Evolutionary conservation across 2,113 vertebrate species (phyloP).

Genomic region (Telmatochromis brichardi): DNA sequence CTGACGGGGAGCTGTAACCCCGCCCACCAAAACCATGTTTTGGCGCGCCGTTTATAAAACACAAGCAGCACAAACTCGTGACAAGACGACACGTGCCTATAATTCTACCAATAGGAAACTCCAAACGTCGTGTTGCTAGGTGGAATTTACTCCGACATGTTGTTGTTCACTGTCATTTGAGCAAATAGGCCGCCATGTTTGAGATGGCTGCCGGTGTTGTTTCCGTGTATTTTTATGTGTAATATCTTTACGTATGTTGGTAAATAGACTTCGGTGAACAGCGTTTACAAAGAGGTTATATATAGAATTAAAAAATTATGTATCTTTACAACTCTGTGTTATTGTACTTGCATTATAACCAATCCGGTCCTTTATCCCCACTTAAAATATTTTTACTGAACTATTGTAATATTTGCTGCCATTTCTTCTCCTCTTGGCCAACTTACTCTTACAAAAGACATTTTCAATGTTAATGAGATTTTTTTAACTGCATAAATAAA

Average conservation of each 20-base stretch:
- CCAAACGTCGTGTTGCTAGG: neutral
- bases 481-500: neutral
- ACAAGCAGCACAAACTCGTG: neutral
- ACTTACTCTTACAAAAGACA: rapidly evolving
- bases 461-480: rapidly evolving
- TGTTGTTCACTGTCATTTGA: neutral
- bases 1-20: rapidly evolving
- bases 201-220: neutral
- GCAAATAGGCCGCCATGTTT: neutral
- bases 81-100: neutral
- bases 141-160: neutral
- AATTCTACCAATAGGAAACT: neutral
- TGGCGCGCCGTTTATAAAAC: rapidly evolving
- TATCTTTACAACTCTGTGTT: neutral
- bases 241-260: neutral
- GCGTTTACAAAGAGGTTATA: neutral
- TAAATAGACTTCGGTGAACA: neutral
- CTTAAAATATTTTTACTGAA: neutral
- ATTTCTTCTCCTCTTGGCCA: neutral
- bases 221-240: neutral
- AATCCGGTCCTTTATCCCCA: rapidly evolving
- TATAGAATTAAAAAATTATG: neutral
- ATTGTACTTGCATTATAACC: neutral
- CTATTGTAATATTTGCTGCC: neutral
- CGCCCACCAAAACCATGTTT: neutral